A percentile compares a stretch with the other conserved stretches of the same genome.
These are phyloP conservation scores for Branchellion lobata DNA, from an alignment of 2,888 invertebrate species.

Conservation along the genomic window DNA sequence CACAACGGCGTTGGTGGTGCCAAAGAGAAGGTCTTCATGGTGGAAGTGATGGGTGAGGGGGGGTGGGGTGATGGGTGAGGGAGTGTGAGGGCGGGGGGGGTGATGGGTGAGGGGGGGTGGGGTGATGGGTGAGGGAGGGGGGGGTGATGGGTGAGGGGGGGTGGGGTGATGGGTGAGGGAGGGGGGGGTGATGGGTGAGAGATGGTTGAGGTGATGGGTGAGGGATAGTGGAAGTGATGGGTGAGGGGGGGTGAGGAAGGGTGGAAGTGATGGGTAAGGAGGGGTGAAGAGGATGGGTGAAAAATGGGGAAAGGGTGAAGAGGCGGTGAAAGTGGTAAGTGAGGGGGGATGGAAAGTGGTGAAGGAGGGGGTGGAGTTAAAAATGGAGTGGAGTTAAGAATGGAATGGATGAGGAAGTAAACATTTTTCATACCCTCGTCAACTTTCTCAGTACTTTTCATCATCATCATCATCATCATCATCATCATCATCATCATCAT, in stretches of 20 bases:
- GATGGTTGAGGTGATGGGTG: neutral
- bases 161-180: too few species aligned
- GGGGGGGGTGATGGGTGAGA: too few species aligned
- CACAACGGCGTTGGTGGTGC: slow-evolving; percentile 49
- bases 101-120: too few species aligned
- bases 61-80: too few species aligned
- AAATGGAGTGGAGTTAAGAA: neutral
- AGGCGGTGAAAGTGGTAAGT: neutral
- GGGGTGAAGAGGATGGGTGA: too few species aligned
- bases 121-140: too few species aligned
- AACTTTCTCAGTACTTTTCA: neutral
- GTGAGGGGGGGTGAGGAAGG: neutral
- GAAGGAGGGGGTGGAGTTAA: neutral
- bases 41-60: slow-evolving; percentile 24
- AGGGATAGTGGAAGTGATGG: neutral
- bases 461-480: neutral
- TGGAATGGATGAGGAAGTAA: neutral
- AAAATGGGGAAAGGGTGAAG: neutral
- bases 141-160: too few species aligned
- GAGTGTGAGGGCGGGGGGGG: too few species aligned
- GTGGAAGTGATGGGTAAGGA: too few species aligned
- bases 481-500: slow-evolving; percentile 18
- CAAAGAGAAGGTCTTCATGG: slow-evolving; percentile 12
- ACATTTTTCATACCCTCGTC: neutral
- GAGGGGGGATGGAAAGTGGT: slow-evolving; percentile 15